Percentiles rank a stretch among this genome's conserved stretches.
Evolutionary conservation across 64 coral and sea anemone genomes (phyloP).

Genomic region (Pachyseris speciosa): DNA sequence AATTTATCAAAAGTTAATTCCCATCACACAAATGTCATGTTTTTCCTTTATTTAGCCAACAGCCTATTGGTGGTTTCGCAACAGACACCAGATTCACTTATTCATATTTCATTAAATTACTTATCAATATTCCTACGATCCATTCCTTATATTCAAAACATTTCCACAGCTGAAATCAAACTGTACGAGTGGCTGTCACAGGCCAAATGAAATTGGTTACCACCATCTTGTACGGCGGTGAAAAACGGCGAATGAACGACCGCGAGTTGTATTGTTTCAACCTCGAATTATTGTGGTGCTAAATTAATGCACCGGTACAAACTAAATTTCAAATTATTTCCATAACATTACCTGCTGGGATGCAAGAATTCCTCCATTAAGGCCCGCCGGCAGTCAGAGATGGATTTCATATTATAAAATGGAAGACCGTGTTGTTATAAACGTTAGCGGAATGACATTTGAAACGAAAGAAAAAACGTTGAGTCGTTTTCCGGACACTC

Average conservation of each 20-base stretch:
- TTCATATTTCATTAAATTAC: slow-evolving; percentile 53
- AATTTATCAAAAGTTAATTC: no score
- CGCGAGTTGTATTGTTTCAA: no score
- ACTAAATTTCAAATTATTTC: slow-evolving; percentile 2
- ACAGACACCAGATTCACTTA: not conserved
- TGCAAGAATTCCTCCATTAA: slow-evolving; percentile 1
- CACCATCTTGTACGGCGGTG: not conserved
- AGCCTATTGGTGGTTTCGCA: no score
- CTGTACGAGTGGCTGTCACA: not conserved
- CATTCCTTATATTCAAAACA: slow-evolving; percentile 19
- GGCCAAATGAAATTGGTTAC: not conserved
- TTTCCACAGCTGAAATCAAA: slow-evolving; percentile 13
- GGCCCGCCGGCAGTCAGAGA: not conserved
- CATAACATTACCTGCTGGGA: not conserved
- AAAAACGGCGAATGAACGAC: not conserved
- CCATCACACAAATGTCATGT: no score
- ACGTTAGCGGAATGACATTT: slow-evolving; percentile 94
- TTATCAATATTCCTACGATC: not conserved
- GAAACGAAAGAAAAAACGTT: slow-evolving; percentile 82
- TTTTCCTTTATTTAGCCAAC: no score
- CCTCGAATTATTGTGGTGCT: not conserved
- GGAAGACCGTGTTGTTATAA: slow-evolving; percentile 89
- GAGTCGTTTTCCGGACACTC: slow-evolving; percentile 83
- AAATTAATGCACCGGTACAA: not conserved
- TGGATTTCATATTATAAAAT: slow-evolving; percentile 29